These are phyloP conservation scores for Takifugu ocellatus DNA, from an alignment of 2,797 vertebrate genomes.

Conservation along the genomic window DNA sequence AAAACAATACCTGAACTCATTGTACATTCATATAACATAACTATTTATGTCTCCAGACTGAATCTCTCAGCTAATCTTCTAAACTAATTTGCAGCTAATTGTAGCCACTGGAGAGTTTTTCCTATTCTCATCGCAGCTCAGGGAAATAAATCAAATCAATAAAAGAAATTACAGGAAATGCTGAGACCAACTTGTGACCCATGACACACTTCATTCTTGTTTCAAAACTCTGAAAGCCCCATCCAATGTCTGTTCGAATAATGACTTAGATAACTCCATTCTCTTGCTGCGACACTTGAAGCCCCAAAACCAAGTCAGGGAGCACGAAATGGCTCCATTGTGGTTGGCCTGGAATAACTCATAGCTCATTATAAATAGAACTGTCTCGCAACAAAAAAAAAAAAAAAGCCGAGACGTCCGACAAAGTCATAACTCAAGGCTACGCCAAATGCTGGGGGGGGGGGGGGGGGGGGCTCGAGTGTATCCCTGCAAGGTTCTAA, in stretches of 20 bases:
- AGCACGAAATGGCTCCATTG: slow-evolving; percentile 16
- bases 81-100: background rate
- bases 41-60: too few species aligned
- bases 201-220: background rate
- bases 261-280: slow-evolving; percentile 7
- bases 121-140: background rate
- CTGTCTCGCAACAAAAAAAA: slow-evolving; percentile 2
- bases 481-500: slow-evolving; percentile 30
- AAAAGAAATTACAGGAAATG: background rate
- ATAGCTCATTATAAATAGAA: slow-evolving; percentile 35
- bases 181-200: slow-evolving; percentile 8
- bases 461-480: slow-evolving; percentile 33
- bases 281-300: slow-evolving; percentile 12
- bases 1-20: too few species aligned
- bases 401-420: slow-evolving; percentile 12
- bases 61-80: slow-evolving; percentile 1
- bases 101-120: too few species aligned
- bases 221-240: slow-evolving; percentile 11
- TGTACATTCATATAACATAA: too few species aligned
- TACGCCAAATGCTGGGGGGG: slow-evolving; percentile 36
- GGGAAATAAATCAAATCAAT: too few species aligned
- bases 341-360: slow-evolving; percentile 30
- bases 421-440: slow-evolving; percentile 36
- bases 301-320: slow-evolving; percentile 11
- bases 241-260: slow-evolving; percentile 9